Percentiles rank a stretch among this genome's conserved stretches.
phyloP scores from a whole-genome alignment of 2,797 vertebrate genomes.

The Falco peregrinus region DNA sequence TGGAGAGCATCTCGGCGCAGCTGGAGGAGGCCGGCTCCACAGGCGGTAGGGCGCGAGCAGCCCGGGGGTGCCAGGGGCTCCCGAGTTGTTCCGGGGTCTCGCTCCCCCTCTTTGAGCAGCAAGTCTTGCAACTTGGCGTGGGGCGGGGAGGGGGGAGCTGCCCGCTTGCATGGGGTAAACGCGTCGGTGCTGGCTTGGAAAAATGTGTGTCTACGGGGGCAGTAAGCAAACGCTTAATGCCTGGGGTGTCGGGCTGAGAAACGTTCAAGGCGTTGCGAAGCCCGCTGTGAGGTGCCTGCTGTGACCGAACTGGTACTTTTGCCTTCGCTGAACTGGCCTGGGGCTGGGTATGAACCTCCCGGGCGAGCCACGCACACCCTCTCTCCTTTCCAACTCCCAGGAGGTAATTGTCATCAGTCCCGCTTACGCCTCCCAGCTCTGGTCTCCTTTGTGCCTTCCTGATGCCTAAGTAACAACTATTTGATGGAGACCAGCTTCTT shows the following conservation, averaged over 20 bases:
- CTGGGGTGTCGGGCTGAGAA: neutral
- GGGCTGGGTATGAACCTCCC: neutral
- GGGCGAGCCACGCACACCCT: neutral
- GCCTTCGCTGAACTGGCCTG: constrained; percentile 72
- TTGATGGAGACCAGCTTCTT: neutral
- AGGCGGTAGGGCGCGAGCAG: constrained; percentile 85
- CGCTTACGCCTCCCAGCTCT: neutral
- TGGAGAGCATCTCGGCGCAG: constrained; percentile 85
- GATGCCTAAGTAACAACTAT: neutral
- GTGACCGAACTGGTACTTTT: constrained; percentile 70
- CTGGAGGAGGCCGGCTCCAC: constrained; percentile 85
- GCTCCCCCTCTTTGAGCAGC: neutral
- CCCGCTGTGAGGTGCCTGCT: neutral
- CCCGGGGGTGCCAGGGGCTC: constrained; percentile 3
- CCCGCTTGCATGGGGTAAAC: neutral
- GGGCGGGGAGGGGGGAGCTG: neutral
- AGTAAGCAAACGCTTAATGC: neutral
- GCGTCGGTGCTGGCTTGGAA: neutral
- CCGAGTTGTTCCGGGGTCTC: constrained; percentile 41
- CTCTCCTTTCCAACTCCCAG: neutral
- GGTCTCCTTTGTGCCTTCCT: neutral
- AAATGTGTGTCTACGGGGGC: neutral
- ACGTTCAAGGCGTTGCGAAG: neutral
- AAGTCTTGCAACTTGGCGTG: neutral
- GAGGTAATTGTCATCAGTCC: neutral